These are phyloP conservation scores for Lepidochrysops patricia DNA, from an alignment of 2,888 invertebrate species.

Conservation along the genomic window DNA sequence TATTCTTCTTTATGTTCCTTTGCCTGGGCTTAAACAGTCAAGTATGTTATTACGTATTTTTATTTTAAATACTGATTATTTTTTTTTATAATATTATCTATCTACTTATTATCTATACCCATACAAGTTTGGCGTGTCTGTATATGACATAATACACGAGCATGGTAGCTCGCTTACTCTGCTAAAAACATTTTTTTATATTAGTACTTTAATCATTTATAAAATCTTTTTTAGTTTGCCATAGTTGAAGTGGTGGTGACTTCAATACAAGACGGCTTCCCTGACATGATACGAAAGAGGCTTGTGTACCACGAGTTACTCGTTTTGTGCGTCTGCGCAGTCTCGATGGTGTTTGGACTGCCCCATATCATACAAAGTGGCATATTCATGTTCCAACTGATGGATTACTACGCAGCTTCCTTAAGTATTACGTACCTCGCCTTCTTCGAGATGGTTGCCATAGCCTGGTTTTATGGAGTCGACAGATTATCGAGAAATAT, in stretches of 20 bases:
- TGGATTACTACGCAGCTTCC: constrained; percentile 95
- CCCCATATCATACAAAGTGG: constrained; percentile 94
- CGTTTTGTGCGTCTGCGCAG: constrained; percentile 86
- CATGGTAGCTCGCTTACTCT: no score
- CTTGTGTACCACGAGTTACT: constrained; percentile 90
- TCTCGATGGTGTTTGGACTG: constrained; percentile 88
- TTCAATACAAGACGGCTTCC: constrained; percentile 94
- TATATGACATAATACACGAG: no score
- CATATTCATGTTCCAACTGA: constrained; percentile 91
- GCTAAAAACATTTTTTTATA: no score
- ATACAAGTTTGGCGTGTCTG: background rate
- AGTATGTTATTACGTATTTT: constrained; percentile 58
- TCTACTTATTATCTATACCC: no score
- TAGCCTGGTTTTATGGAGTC: constrained; percentile 94
- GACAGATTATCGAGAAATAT: constrained; percentile 86
- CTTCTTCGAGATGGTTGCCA: constrained; percentile 93
- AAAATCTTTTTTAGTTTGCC: constrained; percentile 82
- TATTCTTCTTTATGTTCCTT: constrained; percentile 93
- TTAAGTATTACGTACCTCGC: constrained; percentile 93
- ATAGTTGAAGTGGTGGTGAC: constrained; percentile 96
- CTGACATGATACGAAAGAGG: constrained; percentile 86
- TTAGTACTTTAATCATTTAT: background rate
- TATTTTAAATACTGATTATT: no score
- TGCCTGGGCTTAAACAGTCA: constrained; percentile 92
- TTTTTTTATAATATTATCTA: no score